Base-by-base conservation (phyloP, 2,113 vertebrate genomes). In the Tetrax tetrax region DNA sequence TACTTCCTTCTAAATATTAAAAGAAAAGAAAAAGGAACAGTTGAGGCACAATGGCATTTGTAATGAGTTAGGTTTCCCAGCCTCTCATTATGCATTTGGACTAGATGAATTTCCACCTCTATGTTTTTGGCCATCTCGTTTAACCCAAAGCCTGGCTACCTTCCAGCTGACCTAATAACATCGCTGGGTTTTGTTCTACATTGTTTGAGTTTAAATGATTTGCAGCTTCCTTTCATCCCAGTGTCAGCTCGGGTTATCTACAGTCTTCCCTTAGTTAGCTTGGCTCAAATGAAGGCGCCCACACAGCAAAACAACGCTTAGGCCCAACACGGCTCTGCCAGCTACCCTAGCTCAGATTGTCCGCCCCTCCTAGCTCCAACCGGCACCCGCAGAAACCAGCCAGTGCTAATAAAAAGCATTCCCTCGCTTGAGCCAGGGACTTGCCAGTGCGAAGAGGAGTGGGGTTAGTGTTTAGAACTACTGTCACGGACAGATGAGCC, bases 111-210 rank as follows among this genome's bases (percentile, higher is more conserved):
- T 96, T 95, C 80, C 84, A 66, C 48, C 57, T 87, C 37, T 56
- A 53, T 66, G 89, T 93, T 85, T 92, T 59, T 85, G 69, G 43
- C 65, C 4, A 0, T 82, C 41, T 87, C 9, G 2, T 85, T 93
- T 92, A 91, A 91, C 57, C 61, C 83, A 95, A 95, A 90, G 45
- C 37, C n/a, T 94, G 89, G 72, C 41, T 75, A 27, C 79, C 95
- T 92, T 89, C 83, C 94, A 96, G 83, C 45, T 83, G 81, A 91
- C 86, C 90, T 94, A 94, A 95, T 96, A 96, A 88, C 93, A 90
- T 91, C 94, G 41, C 85, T 91, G 95, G 93, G 78, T 76, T 97
- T 93, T 91, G 87, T 93, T 94, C 93, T 63, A 65, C n/a, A 29
- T 59, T 95, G 78, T 93, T 90, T 93, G 90, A 96, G 75, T 88